These are phyloP conservation scores for Phataginus tricuspis DNA, from an alignment of 2,797 vertebrate genomes.

Conservation along the genomic window DNA sequence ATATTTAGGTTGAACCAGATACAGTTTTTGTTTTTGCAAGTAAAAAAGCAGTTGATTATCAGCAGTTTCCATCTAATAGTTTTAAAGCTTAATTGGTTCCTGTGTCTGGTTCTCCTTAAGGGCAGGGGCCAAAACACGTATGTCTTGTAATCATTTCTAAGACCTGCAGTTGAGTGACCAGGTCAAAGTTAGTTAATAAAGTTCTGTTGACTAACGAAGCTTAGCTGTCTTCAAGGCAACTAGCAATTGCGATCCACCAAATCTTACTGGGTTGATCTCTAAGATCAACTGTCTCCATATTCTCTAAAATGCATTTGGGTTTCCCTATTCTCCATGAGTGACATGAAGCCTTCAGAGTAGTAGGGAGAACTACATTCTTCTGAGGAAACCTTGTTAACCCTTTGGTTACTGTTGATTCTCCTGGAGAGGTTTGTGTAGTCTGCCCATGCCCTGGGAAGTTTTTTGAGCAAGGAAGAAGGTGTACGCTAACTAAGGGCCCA, in stretches of 20 bases:
- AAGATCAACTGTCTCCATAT: background rate
- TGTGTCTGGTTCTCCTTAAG: background rate
- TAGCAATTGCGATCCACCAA: background rate
- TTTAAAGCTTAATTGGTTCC: slow-evolving; percentile 22
- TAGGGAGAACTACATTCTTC: background rate
- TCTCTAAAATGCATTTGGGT: slow-evolving; percentile 1
- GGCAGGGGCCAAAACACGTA: background rate
- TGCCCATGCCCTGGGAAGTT: background rate
- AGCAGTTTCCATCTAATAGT: slow-evolving; percentile 16
- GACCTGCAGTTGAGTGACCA: background rate
- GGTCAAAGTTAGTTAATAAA: slow-evolving; percentile 28
- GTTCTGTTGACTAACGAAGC: slow-evolving; percentile 31
- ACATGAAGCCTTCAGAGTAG: background rate
- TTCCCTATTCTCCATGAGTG: background rate
- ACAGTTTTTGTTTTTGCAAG: background rate
- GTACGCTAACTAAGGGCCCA: background rate
- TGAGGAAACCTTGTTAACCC: background rate
- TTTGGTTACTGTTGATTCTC: background rate
- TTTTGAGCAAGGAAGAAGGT: background rate
- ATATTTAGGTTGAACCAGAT: background rate
- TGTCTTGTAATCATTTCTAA: background rate
- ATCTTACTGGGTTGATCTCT: background rate
- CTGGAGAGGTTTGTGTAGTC: slow-evolving; percentile 1
- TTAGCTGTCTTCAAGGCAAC: background rate
- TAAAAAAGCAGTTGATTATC: slow-evolving; percentile 29